phyloP scores from a whole-genome alignment of 2,888 invertebrate genomes.

The Cheilosia pagana region DNA sequence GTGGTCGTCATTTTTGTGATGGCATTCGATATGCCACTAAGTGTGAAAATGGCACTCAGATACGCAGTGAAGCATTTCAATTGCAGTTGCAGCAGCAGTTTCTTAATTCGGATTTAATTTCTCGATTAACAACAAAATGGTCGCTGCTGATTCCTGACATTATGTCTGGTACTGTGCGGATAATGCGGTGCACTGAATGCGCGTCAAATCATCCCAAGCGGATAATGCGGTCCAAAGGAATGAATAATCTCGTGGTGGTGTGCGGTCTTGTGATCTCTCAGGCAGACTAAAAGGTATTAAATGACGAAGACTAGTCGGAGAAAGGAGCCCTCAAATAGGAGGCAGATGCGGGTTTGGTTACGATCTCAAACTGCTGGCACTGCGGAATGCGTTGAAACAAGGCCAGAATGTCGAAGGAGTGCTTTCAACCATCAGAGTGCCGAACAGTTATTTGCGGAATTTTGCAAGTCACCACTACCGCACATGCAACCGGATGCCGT shows the following conservation, averaged over 20 bases:
- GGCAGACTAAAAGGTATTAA: slow-evolving; percentile 35
- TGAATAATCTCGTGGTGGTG: slow-evolving; percentile 28
- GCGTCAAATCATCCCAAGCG: slow-evolving; percentile 65
- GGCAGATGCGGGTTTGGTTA: slow-evolving; percentile 38
- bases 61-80: slow-evolving; percentile 8
- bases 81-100: slow-evolving; percentile 41
- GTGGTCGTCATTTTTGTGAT: slow-evolving; percentile 30
- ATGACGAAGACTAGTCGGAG: slow-evolving; percentile 29
- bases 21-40: slow-evolving; percentile 59
- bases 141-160: slow-evolving; percentile 50
- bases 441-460: slow-evolving; percentile 54
- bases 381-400: slow-evolving; percentile 69
- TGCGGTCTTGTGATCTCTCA: slow-evolving; percentile 53
- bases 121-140: slow-evolving; percentile 60
- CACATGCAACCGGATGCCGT: slow-evolving; percentile 39
- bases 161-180: not conserved
- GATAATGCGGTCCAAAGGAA: slow-evolving; percentile 51
- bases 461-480: not conserved
- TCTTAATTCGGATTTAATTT: slow-evolving; percentile 69
- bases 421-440: slow-evolving; percentile 45
- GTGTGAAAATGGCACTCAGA: slow-evolving; percentile 40
- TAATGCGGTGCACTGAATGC: slow-evolving; percentile 33
- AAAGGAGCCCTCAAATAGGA: no score
- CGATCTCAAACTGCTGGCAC: slow-evolving; percentile 14
- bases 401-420: slow-evolving; percentile 48